phyloP scores from a whole-genome alignment of 92 coral and sea anemone species.

The Nematostella vectensis region DNA sequence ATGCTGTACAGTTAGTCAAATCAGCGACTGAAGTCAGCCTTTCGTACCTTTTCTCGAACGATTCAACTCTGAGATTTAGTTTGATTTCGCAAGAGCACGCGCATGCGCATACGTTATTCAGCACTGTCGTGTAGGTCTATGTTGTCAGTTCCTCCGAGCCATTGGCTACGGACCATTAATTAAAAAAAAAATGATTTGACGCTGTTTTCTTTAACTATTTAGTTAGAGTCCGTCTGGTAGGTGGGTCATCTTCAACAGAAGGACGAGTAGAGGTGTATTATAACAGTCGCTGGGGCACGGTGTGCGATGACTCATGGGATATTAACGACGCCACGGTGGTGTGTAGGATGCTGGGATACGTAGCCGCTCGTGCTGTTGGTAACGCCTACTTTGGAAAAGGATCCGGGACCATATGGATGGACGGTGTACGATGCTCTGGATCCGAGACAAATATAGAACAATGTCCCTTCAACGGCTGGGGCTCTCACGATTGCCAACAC shows the following conservation, averaged over 20 bases:
- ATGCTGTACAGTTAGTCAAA: too few species aligned
- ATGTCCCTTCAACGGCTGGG: constrained; percentile 13
- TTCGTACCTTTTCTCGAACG: too few species aligned
- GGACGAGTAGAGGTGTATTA: constrained; percentile 39
- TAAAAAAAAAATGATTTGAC: too few species aligned
- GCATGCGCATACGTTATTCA: too few species aligned
- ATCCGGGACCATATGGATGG: constrained; percentile 26
- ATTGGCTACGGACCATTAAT: too few species aligned
- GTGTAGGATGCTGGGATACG: constrained; percentile 28
- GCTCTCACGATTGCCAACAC: constrained; percentile 1
- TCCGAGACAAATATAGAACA: constrained; percentile 19
- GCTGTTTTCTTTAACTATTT: too few species aligned
- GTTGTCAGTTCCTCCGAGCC: too few species aligned
- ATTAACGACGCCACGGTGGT: constrained; percentile 27
- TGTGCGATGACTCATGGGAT: constrained; percentile 45
- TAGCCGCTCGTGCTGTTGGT: constrained; percentile 13
- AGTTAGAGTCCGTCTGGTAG: constrained; percentile 24
- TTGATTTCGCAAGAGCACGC: too few species aligned
- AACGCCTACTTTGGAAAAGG: constrained; percentile 34
- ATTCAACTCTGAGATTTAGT: too few species aligned
- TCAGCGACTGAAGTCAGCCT: too few species aligned
- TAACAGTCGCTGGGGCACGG: constrained; percentile 37
- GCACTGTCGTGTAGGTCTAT: too few species aligned
- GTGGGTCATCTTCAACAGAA: constrained; percentile 16
- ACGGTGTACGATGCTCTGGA: constrained; percentile 29